Base-by-base conservation (phyloP, 2,797 vertebrate species). In the Sebastes goodei region DNA sequence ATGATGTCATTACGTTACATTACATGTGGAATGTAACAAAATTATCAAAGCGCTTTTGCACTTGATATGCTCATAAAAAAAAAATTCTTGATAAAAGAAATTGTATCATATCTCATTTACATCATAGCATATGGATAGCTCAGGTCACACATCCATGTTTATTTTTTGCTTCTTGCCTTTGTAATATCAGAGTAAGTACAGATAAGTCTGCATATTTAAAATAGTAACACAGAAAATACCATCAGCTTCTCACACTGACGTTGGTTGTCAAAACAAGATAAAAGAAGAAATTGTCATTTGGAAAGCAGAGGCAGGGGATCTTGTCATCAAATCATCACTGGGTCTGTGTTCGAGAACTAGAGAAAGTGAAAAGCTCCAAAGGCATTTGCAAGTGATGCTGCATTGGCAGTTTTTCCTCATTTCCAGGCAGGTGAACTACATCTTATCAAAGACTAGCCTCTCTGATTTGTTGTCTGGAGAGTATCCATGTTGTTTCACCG, bases 391-490 rank as follows among this genome's bases (percentile, higher is more conserved):
- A 77, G 71, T 59, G 72, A 33, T 62, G 33, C 46, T 74, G 65
- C 38, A 33, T 76, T 70, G 15, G 52, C 27, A 61, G 15, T 59
- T 79, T 82, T 63, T 62, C 62, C 33, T 82, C 35, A 76, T 78
- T 86, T 78, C 49, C 53, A 86, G 80, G 80, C 75, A 82, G 80
- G 80, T 83, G 75, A 87, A 82, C 71, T 79, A 70, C 49, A 84
- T 87, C 86, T 80, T 61, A 88, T 85, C 74, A 86, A 87, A 85
- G 82, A 56, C 55, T 29, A 29, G 65, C 57, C 56, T 77, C 55
- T 82, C 30, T 74, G 70, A 74, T 83, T 78, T 71, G 7, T 63
- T 73, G 30, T 80, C 77, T 71, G 32, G 67, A 71, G 75, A 86
- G 49, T 30, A 25, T 21, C 65, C 49, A 20, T 87, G 66, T 78